phyloP scores from a whole-genome alignment of 2,113 vertebrate species.

The Rhinopithecus roxellana region DNA sequence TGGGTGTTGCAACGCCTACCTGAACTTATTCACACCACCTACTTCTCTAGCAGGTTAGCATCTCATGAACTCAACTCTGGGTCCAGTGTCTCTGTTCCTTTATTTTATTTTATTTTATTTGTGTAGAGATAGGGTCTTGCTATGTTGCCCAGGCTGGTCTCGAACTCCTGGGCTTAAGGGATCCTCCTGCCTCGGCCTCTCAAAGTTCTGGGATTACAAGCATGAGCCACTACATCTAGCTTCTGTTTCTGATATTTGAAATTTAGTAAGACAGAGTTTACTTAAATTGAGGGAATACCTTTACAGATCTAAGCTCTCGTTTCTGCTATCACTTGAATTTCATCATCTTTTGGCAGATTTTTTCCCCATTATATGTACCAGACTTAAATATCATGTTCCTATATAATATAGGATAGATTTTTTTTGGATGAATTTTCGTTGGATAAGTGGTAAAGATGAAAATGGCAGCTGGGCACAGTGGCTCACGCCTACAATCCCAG shows the following conservation, averaged over 20 bases:
- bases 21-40: background rate
- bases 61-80: background rate
- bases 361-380: background rate
- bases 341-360: background rate
- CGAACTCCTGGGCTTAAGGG: too few relatives aligned
- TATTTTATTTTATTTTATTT: too few relatives aligned
- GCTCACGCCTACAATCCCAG: too few relatives aligned
- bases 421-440: background rate
- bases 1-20: rapidly evolving
- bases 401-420: background rate
- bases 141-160: too few relatives aligned
- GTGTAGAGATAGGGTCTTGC: too few relatives aligned
- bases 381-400: background rate
- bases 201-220: too few relatives aligned
- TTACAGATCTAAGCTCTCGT: background rate
- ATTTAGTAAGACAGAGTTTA: background rate
- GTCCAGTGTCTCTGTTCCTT: background rate
- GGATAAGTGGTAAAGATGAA: background rate
- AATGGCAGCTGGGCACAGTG: background rate
- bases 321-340: background rate
- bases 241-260: background rate
- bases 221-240: background rate
- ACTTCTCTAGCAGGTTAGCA: constrained; percentile 26
- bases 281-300: background rate
- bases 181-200: too few relatives aligned